Evolutionary conservation across 2,113 vertebrate genomes (phyloP), one percentile per base, ranked within the genome.

Genomic region (Pristiophorus japonicus): DNA sequence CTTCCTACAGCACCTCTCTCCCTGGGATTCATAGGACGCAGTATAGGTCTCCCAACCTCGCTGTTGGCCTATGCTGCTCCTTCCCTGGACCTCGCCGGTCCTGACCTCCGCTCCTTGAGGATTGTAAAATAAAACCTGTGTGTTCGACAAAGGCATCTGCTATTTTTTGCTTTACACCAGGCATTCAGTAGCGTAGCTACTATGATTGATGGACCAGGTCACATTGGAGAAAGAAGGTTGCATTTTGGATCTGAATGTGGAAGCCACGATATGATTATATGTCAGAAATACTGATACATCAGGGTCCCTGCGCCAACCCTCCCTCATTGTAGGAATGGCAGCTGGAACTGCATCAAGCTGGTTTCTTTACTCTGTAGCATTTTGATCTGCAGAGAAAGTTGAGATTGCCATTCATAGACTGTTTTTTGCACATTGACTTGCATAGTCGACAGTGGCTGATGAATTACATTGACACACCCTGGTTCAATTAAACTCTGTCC

Each of bases 191-290:
- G 70, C n/a, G 70, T 27, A 34, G 70, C 27, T 73, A 10, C 3
- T 73, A 11, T 10, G 70, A 34, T 34, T 34, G 27, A 6, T 34
- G 70, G 27, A 73, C 11, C 34, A 34, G 16, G 63, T 34, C 30
- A 73, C 70, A 73, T 27, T 73, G 70, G 27, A 73, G 70, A 73
- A 1, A 65, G 63, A 65, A 65, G 2, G 10, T 10, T 7, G 27
- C 6, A 96, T 96, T 97, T 97, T 97, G 97, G 97, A 98, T 97
- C 97, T 98, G 98, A 99, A 99, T 99, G 98, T 97, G 98, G 98
- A 98, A 98, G 98, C 97, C 97, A 98, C 97, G 97, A 97, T 97
- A 97, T 97, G 97, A 97, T 95, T 97, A 97, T 97, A 97, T 95
- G 97, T 97, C 97, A 96, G 97, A 97, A 97, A 97, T 97, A 97